Percentiles rank a stretch among this genome's conserved stretches.
Evolutionary conservation across 2,888 invertebrate species (phyloP).

Genomic region (Actias luna): DNA sequence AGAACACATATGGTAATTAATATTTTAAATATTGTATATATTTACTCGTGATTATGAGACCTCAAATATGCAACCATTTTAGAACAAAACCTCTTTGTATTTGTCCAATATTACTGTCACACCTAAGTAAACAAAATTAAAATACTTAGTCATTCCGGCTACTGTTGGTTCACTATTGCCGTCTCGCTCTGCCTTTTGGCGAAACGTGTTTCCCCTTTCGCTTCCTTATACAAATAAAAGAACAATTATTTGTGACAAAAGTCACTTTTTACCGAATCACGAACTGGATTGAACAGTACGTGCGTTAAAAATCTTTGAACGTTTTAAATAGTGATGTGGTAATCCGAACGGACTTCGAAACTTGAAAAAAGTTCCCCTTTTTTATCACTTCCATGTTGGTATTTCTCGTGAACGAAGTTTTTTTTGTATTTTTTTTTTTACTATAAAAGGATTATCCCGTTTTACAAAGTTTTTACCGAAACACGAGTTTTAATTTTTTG

Average conservation of each 20-base stretch:
- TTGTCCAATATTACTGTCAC: slow-evolving; percentile 11
- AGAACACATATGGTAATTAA: too few relatives aligned
- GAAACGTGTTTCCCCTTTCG: background rate
- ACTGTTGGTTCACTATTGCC: background rate
- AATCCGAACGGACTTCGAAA: slow-evolving; percentile 35
- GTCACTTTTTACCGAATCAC: slow-evolving; percentile 38
- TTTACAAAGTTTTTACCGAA: slow-evolving; percentile 29
- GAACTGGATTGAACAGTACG: slow-evolving; percentile 58
- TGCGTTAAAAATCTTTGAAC: slow-evolving; percentile 53
- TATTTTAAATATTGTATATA: background rate
- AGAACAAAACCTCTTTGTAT: slow-evolving; percentile 19
- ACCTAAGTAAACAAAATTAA: slow-evolving; percentile 13
- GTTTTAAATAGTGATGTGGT: slow-evolving; percentile 23
- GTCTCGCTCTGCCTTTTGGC: background rate
- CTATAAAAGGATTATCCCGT: slow-evolving; percentile 37
- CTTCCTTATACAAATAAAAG: slow-evolving; percentile 11
- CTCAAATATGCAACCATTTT: background rate
- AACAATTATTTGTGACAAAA: slow-evolving; percentile 2
- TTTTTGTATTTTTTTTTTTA: slow-evolving; percentile 1
- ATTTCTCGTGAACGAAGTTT: slow-evolving; percentile 34
- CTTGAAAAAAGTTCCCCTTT: slow-evolving; percentile 37
- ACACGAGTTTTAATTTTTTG: slow-evolving; percentile 25
- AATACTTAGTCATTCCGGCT: slow-evolving; percentile 2
- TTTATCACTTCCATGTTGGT: slow-evolving; percentile 47
- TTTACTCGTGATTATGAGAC: background rate